Conservation (phyloP, 1,140 invertebrate genomes). For the Lerema accius region DNA sequence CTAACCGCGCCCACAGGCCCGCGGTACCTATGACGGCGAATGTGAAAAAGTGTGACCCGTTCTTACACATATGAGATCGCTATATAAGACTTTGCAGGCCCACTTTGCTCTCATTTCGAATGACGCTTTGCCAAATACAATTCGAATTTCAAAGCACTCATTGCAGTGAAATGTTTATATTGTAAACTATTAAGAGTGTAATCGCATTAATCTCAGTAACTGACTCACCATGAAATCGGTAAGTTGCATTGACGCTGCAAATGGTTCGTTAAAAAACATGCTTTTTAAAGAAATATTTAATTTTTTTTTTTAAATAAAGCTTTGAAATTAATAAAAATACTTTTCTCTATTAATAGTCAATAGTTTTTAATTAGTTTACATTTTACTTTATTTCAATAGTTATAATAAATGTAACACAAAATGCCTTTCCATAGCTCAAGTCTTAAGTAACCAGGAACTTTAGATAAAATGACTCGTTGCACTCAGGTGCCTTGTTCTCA, state of each 20-base stretch:
- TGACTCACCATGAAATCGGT: slow-evolving; percentile 53
- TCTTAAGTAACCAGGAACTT: slow-evolving; percentile 28
- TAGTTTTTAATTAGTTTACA: no score
- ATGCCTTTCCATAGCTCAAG: no score
- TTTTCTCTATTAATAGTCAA: no score
- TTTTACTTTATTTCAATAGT: no score
- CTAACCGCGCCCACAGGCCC: slow-evolving; percentile 65
- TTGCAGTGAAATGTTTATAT: slow-evolving; percentile 20
- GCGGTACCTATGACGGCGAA: slow-evolving; percentile 62
- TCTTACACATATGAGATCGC: slow-evolving; percentile 80
- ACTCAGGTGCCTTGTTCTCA: slow-evolving; percentile 22
- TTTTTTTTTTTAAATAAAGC: slow-evolving; percentile 8
- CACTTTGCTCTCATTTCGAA: slow-evolving; percentile 80
- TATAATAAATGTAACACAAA: background rate
- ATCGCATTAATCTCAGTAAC: slow-evolving; percentile 8
- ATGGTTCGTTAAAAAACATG: no score
- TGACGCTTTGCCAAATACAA: slow-evolving; percentile 75
- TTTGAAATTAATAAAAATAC: no score
- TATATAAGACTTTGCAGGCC: slow-evolving; percentile 78
- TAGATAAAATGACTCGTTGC: slow-evolving; percentile 14
- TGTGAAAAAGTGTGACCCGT: slow-evolving; percentile 80
- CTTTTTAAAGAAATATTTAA: no score
- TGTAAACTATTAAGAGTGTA: slow-evolving; percentile 17
- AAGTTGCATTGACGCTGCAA: slow-evolving; percentile 35
- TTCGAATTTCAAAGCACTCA: slow-evolving; percentile 44